Evolutionary conservation across 2,888 invertebrate genomes (phyloP), one percentile per base, ranked within the genome.

Genomic region (Pandemis corylana): DNA sequence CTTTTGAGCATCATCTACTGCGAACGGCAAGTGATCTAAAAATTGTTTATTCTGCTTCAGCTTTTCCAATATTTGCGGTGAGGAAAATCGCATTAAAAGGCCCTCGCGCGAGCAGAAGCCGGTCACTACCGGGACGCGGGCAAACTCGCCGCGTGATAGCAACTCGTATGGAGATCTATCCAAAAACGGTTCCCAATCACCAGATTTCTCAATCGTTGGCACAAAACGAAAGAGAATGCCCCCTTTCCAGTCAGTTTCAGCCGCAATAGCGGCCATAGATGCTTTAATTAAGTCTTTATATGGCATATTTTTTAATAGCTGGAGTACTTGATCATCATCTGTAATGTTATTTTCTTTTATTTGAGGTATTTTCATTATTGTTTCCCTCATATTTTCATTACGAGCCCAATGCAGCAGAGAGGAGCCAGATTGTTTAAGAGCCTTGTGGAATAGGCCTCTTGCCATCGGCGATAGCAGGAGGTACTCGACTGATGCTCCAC

Each of bases 371-470:
- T 83, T 85, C 46, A 78, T 76, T 3, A 91, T 91, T 72, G 90
- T 80, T 7, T 84, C 77, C 78, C 86, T 89, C 20, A 90, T 79
- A 36, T 87, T 84, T 9, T 78, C 83, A 70, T 90, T 90, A 63
- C 85, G 90, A 59, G 94, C 94, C 95, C 95, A 95, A n/a, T 88
- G 90, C 56, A 89, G 81, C 59, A 95, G 79, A 9, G 94, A 89
- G 0, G 94, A 92, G 0, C 95, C 95, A n/a, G 95, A 95, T 81
- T 95, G 95, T 9, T 94, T 89, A 73, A 95, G 95, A 0, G 92
- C 93, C 86, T 92, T 93, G 76, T 95, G 95, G 75, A 95, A 95
- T 53, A 95, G 82, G 15, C 95, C 95, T 85, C 88, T 87, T 5
- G 92, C 86, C 82, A 88, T 86, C 4, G 91, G 91, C 0, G 95